A percentile compares a stretch with the other conserved stretches of the same genome.
Evolutionary conservation across 2,797 vertebrate species (phyloP).

Genomic region (Tympanoctomys barrerae): DNA sequence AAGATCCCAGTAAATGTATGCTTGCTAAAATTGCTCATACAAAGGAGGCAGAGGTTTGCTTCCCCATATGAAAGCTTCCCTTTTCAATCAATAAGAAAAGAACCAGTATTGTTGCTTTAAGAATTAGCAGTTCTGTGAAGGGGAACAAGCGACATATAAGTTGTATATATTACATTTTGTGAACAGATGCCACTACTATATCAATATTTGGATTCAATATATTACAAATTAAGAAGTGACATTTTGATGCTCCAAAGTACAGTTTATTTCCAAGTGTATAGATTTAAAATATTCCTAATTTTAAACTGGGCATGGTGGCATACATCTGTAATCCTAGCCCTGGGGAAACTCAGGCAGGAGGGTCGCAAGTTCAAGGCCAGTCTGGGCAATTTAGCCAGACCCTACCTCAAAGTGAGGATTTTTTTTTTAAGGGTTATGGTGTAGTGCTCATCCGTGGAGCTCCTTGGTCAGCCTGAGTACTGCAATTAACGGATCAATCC

Average conservation of each 20-base stretch:
- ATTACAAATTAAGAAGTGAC: slow-evolving; percentile 55
- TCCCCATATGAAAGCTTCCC: slow-evolving; percentile 82
- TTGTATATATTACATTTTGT: slow-evolving; percentile 82
- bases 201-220: slow-evolving; percentile 72
- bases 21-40: slow-evolving; percentile 84
- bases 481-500: neutral
- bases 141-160: slow-evolving; percentile 78
- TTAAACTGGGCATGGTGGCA: neutral
- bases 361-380: neutral
- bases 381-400: neutral
- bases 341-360: neutral
- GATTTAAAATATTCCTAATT: slow-evolving; percentile 43
- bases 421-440: neutral
- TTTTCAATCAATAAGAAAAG: slow-evolving; percentile 87
- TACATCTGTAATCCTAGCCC: neutral
- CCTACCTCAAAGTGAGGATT: neutral
- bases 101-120: slow-evolving; percentile 88
- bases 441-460: too few species aligned
- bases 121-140: slow-evolving; percentile 87
- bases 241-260: slow-evolving; percentile 47
- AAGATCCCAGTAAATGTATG: slow-evolving; percentile 82
- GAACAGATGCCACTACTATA: slow-evolving; percentile 82
- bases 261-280: slow-evolving; percentile 57
- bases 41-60: slow-evolving; percentile 80
- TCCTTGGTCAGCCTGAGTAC: neutral